Evolutionary conservation across 2,797 vertebrate genomes (phyloP).

Genomic region (Sparus aurata): DNA sequence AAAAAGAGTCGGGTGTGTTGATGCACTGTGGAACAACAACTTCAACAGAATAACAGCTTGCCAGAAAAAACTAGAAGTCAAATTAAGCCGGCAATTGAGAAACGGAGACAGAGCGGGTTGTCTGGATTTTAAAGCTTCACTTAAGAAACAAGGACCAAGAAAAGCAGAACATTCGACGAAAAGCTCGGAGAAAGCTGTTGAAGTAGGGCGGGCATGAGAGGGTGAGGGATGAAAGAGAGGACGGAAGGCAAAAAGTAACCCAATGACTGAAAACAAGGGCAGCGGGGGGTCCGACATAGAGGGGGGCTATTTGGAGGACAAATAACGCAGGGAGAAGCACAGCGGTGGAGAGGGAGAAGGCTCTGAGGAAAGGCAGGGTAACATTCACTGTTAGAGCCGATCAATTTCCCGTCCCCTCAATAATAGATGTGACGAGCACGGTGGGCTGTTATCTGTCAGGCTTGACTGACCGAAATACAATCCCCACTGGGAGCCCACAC

Average conservation of each 20-base stretch:
- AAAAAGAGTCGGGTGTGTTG: slow-evolving; percentile 65
- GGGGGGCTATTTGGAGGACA: slow-evolving; percentile 39
- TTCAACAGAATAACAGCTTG: slow-evolving; percentile 59
- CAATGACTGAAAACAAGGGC: slow-evolving; percentile 52
- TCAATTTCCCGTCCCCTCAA: slow-evolving; percentile 82
- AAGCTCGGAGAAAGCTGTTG: background rate
- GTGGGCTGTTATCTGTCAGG: slow-evolving; percentile 79
- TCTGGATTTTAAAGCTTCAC: slow-evolving; percentile 19
- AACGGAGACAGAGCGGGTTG: slow-evolving; percentile 23
- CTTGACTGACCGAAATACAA: slow-evolving; percentile 77
- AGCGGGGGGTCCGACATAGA: slow-evolving; percentile 20
- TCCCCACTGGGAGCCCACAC: slow-evolving; percentile 62
- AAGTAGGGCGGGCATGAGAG: slow-evolving; percentile 8
- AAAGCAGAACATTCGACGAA: background rate
- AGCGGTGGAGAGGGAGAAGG: slow-evolving; percentile 38
- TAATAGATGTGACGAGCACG: slow-evolving; percentile 83
- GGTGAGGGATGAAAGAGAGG: slow-evolving; percentile 20
- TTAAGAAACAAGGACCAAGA: slow-evolving; percentile 6
- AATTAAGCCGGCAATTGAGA: slow-evolving; percentile 46
- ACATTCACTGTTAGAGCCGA: slow-evolving; percentile 71
- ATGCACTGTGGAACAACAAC: slow-evolving; percentile 64
- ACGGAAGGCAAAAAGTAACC: slow-evolving; percentile 30
- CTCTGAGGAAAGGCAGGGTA: slow-evolving; percentile 53
- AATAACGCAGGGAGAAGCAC: slow-evolving; percentile 36
- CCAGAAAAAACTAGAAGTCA: slow-evolving; percentile 65